Base-by-base conservation (phyloP, 2,797 vertebrate genomes). In the Spatula versicolor region DNA sequence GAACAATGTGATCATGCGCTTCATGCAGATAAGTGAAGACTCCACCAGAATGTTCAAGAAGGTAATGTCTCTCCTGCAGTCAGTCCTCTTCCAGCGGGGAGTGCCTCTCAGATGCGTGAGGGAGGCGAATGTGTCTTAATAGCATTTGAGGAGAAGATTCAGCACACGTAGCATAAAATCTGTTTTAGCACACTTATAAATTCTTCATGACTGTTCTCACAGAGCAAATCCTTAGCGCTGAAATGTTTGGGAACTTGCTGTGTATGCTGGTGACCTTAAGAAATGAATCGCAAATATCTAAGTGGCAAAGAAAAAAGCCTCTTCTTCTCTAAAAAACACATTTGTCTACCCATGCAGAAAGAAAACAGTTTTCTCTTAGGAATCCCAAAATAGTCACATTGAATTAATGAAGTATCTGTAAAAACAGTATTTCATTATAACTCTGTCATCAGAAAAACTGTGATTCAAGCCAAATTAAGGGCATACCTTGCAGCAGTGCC, bases 11-110 rank as follows among this genome's bases (percentile, higher is more conserved):
- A 99, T 99, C 95, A 99, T 99, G 99, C 98, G 99, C 82, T 99
- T 99, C 98, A 99, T 99, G 99, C 99, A 99, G 98, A 99, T 99
- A 97, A 99, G 99, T 1, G 99, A 99, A 95, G 99, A 99, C 97
- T 99, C 99, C 46, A 99, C 99, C 7, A 98, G 99, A 66, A 99
- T 99, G 88, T 99, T 99, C 87, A 99, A 99, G 97, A 99, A 99
- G 99, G 99, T 99, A 97, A 96, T 7, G 39, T 21, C 26, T 84
- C 14, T 83, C 28, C 46, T 83, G 58, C 80, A 69, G n/a, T 56
- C 75, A 69, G n/a, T 56, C 75, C 88, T 90, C 25, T 25, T 52
- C 73, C 22, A 35, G 9, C 23, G 0, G 0, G 26, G 62, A 10
- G 48, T 25, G 48, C 48, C 39, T 41, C 39, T 64, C 62, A 74